A percentile compares a stretch with the other conserved stretches of the same genome.
These are phyloP conservation scores for Andrena praecox DNA, from an alignment of 2,888 invertebrate species.

Conservation along the genomic window DNA sequence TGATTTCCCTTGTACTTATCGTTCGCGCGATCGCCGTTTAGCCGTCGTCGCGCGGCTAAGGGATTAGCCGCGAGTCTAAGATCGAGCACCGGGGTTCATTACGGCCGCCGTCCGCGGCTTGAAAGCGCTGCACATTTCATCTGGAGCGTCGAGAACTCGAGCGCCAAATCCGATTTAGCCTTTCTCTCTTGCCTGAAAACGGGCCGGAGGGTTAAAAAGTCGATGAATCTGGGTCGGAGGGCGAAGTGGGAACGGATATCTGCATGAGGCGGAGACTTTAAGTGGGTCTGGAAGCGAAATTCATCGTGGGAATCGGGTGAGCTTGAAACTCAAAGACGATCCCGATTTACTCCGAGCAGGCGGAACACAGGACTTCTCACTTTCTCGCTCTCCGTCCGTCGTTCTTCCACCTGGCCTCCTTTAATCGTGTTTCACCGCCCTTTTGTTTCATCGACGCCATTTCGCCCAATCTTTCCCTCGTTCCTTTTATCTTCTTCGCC, in stretches of 20 bases:
- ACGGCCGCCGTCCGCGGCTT: conserved; percentile 48
- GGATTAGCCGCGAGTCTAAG: neutral
- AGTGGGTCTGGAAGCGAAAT: conserved; percentile 59
- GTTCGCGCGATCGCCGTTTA: conserved; percentile 13
- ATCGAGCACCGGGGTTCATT: conserved; percentile 35
- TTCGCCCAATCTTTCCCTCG: neutral
- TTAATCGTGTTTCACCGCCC: conserved; percentile 54
- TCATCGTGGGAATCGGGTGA: conserved; percentile 40
- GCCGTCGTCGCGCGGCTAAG: neutral
- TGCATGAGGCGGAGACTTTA: conserved; percentile 46
- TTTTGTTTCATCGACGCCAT: conserved; percentile 22
- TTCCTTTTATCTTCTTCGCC: neutral
- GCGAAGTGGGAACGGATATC: conserved; percentile 49
- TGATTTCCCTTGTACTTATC: neutral
- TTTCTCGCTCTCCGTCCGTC: conserved; percentile 47
- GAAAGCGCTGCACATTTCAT: conserved; percentile 62
- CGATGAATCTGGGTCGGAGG: conserved; percentile 25
- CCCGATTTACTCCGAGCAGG: conserved; percentile 22
- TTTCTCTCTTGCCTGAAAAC: conserved; percentile 39
- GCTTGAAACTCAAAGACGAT: conserved; percentile 51
- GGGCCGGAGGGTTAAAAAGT: conserved; percentile 36
- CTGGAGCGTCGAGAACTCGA: conserved; percentile 48
- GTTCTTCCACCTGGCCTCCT: conserved; percentile 16
- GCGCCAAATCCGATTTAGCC: conserved; percentile 67
- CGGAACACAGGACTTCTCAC: conserved; percentile 46